Percentiles rank a stretch among this genome's conserved stretches.
phyloP scores from a whole-genome alignment of 2,113 vertebrate genomes.

The Spilogale gracilis region DNA sequence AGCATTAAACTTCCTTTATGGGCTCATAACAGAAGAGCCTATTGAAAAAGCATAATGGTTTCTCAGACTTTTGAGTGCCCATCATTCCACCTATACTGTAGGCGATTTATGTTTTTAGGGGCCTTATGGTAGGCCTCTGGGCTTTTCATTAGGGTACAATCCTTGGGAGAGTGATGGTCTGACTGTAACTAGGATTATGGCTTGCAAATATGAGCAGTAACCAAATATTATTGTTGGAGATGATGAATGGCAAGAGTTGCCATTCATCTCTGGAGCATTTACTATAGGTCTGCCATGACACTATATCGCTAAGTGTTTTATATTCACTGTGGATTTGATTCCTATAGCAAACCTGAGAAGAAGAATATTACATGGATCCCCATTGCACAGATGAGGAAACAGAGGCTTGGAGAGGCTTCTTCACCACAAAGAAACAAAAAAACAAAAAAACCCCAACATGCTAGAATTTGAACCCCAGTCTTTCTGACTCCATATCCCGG shows the following conservation, averaged over 20 bases:
- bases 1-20: constrained; percentile 56
- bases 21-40: constrained; percentile 66
- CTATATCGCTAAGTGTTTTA: background rate
- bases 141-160: constrained; percentile 33
- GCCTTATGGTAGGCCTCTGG: background rate
- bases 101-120: background rate
- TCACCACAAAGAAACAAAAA: background rate
- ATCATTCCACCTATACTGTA: background rate
- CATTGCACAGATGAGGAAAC: constrained; percentile 15
- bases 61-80: constrained; percentile 35
- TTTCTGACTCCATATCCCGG: background rate
- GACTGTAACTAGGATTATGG: background rate
- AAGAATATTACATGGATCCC: background rate
- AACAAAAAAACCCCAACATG: background rate
- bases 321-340: background rate
- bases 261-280: background rate
- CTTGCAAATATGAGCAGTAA: constrained; percentile 22
- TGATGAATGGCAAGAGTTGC: background rate
- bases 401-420: background rate
- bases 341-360: background rate
- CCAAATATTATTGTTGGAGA: background rate
- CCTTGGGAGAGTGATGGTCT: constrained; percentile 3
- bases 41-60: constrained; percentile 31
- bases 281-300: background rate
- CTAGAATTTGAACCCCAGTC: background rate